A percentile compares a stretch with the other conserved stretches of the same genome.
Evolutionary conservation across 2,888 invertebrate species (phyloP).

Genomic region (Campoletis raptor): DNA sequence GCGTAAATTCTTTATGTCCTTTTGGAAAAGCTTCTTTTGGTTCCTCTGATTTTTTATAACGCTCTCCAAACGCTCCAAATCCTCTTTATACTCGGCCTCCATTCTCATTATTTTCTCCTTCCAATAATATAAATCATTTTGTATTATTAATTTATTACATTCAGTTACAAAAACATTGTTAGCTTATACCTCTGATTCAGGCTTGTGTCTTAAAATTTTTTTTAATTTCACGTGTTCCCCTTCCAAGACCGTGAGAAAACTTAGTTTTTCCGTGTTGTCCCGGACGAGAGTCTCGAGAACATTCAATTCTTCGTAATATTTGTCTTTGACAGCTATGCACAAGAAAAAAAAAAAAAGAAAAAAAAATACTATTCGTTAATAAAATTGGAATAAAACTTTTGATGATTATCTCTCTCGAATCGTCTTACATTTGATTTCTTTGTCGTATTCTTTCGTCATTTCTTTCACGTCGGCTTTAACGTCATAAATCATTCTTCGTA

Average conservation of each 20-base stretch:
- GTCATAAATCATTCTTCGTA: constrained; percentile 86
- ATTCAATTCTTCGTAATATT: constrained; percentile 81
- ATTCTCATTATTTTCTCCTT: constrained; percentile 78
- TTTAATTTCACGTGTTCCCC: constrained; percentile 86
- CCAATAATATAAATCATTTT: background rate
- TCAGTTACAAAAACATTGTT: no score
- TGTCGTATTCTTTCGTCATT: constrained; percentile 84
- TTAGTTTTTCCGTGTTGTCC: constrained; percentile 86
- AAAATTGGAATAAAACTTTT: background rate
- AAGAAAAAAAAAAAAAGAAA: no score
- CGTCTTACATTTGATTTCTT: constrained; percentile 83
- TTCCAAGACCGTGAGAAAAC: constrained; percentile 86
- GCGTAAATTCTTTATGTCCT: constrained; percentile 76
- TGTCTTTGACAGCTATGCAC: constrained; percentile 80
- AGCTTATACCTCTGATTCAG: constrained; percentile 73
- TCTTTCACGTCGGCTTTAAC: constrained; percentile 86
- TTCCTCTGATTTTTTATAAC: constrained; percentile 83
- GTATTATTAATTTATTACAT: no score
- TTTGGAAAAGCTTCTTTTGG: constrained; percentile 78
- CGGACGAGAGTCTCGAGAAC: constrained; percentile 85
- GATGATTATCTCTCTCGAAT: background rate
- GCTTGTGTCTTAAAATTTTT: constrained; percentile 80
- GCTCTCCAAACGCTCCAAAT: constrained; percentile 82
- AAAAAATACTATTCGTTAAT: background rate
- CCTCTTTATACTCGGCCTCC: constrained; percentile 80